A percentile compares a stretch with the other conserved stretches of the same genome.
Conservation (phyloP, 2,888 invertebrate genomes). For the Ptychoptera contaminata region DNA sequence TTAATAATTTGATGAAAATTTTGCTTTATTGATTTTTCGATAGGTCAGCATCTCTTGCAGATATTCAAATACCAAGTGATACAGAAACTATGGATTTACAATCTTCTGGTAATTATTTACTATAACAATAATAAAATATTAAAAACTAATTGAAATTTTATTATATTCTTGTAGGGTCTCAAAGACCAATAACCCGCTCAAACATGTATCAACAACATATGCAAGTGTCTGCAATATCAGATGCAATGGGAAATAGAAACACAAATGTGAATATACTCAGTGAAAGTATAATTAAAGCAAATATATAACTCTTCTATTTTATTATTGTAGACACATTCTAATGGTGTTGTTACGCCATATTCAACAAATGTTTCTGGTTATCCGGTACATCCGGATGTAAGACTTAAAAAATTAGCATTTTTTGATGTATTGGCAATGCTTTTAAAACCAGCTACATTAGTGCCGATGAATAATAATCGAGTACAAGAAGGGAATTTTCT, state of each 20-base stretch:
- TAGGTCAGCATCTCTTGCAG: neutral
- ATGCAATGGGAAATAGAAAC: neutral
- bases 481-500: slow-evolving; percentile 75
- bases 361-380: slow-evolving; percentile 34
- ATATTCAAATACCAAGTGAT: neutral
- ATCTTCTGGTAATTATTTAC: too few relatives aligned
- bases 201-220: slow-evolving; percentile 11
- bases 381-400: slow-evolving; percentile 88
- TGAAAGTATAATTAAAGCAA: too few relatives aligned
- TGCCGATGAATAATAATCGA: slow-evolving; percentile 47
- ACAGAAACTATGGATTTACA: too few relatives aligned
- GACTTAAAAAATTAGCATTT: slow-evolving; percentile 80
- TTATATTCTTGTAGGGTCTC: too few relatives aligned
- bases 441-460: slow-evolving; percentile 76
- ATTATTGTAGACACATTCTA: slow-evolving; percentile 19
- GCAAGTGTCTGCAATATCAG: slow-evolving; percentile 9
- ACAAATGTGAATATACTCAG: too few relatives aligned
- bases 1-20: too few relatives aligned
- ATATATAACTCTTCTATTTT: too few relatives aligned
- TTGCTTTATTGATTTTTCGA: neutral
- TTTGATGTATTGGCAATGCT: slow-evolving; percentile 78
- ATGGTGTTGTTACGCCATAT: slow-evolving; percentile 28
- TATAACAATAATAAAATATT: too few relatives aligned
- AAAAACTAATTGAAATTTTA: too few relatives aligned
- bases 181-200: slow-evolving; percentile 7